A percentile compares a stretch with the other conserved stretches of the same genome.
Evolutionary conservation across 2,113 vertebrate species (phyloP).

Genomic region (Phainopepla nitens): DNA sequence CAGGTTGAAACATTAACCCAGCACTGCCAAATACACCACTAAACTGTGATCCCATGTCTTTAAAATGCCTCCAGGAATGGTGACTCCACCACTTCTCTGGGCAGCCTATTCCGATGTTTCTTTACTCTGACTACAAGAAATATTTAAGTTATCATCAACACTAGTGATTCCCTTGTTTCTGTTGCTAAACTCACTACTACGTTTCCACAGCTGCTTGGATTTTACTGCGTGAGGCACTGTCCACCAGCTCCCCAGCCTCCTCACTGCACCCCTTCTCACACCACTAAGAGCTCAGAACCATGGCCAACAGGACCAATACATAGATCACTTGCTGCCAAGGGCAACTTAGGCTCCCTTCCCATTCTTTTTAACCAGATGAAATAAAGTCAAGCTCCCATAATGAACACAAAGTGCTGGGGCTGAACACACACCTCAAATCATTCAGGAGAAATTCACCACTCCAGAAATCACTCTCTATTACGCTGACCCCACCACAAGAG

Average conservation of each 20-base stretch:
- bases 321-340: neutral
- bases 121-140: neutral
- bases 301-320: rapidly evolving
- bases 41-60: neutral
- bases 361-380: neutral
- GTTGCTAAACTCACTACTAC: neutral
- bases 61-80: neutral
- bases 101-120: neutral
- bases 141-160: neutral
- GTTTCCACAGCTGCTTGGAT: neutral
- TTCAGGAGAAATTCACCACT: neutral
- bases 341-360: no score
- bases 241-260: neutral
- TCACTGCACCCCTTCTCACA: neutral
- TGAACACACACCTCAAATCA: neutral
- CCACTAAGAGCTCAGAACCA: neutral
- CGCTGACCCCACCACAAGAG: neutral
- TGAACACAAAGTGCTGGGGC: rapidly evolving
- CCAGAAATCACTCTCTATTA: neutral
- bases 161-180: neutral
- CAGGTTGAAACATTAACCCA: neutral
- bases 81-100: neutral
- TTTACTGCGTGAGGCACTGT: neutral
- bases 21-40: neutral
- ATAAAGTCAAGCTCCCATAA: neutral